Conservation (phyloP, 2,888 invertebrate species). For the Eurytoma adleriae region DNA sequence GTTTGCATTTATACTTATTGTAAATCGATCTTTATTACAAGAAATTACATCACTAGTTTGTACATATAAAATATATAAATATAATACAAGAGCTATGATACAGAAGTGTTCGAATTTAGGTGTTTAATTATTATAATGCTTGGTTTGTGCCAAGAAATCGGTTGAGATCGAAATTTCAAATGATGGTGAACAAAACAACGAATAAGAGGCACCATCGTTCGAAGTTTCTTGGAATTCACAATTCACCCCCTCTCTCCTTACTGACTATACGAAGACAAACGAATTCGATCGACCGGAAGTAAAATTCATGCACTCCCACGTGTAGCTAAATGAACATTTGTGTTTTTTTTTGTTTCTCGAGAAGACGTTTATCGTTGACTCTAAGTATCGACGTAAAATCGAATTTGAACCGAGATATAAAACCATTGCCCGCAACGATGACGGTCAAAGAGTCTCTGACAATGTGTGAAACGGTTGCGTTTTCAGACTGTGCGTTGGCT, state of each 20-base stretch:
- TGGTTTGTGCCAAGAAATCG: constrained; percentile 25
- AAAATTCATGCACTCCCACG: background rate
- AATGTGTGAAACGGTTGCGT: background rate
- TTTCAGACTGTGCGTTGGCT: background rate
- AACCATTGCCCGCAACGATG: constrained; percentile 54
- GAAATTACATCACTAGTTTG: constrained; percentile 75
- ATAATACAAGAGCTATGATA: constrained; percentile 75
- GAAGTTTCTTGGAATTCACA: constrained; percentile 15
- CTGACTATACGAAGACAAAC: background rate
- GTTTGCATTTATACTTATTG: constrained; percentile 1
- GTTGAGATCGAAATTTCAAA: constrained; percentile 17
- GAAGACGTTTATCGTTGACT: constrained; percentile 26
- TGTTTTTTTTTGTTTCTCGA: background rate
- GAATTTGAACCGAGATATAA: constrained; percentile 37
- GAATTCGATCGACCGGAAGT: background rate
- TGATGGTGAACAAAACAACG: constrained; percentile 26
- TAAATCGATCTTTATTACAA: constrained; percentile 73
- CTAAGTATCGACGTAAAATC: constrained; percentile 47
- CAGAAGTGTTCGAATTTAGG: constrained; percentile 60
- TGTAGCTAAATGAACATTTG: too few relatives aligned
- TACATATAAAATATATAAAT: constrained; percentile 76
- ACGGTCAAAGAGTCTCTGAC: constrained; percentile 41
- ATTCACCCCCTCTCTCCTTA: background rate
- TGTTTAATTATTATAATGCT: constrained; percentile 17
- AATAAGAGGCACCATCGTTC: constrained; percentile 33